Conservation (phyloP, 2,888 invertebrate species). For the Acholoe squamosa region DNA sequence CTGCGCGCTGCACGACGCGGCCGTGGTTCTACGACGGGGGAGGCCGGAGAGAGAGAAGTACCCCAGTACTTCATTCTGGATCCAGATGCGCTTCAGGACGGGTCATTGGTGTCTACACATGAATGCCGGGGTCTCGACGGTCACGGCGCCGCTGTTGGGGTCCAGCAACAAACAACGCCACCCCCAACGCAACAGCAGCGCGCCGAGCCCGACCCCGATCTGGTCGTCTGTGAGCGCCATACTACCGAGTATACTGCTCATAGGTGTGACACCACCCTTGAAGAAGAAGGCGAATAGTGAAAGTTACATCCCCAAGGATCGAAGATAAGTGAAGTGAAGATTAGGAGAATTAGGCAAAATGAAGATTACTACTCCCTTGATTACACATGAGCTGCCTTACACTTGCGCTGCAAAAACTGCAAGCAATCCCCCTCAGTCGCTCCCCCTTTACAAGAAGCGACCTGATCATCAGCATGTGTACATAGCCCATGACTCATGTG, state of each 20-base stretch:
- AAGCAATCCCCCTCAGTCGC: not conserved
- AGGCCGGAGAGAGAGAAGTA: not conserved
- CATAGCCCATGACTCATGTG: not conserved
- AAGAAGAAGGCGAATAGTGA: slow-evolving; percentile 45
- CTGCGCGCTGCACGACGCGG: not conserved
- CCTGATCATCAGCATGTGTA: not conserved
- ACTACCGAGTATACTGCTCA: slow-evolving; percentile 43
- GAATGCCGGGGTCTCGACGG: slow-evolving; percentile 22
- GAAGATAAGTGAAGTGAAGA: not conserved
- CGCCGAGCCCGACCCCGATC: slow-evolving; percentile 44
- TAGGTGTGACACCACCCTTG: slow-evolving; percentile 27
- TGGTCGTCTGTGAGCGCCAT: slow-evolving; percentile 60
- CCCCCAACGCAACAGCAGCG: not conserved
- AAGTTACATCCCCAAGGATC: not conserved
- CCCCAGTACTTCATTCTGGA: slow-evolving; percentile 57
- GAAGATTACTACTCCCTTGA: slow-evolving; percentile 25
- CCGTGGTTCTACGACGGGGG: not conserved
- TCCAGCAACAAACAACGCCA: no score
- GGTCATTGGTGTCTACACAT: not conserved
- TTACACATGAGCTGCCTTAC: slow-evolving; percentile 52
- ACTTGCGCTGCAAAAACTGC: not conserved
- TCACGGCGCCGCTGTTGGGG: not conserved
- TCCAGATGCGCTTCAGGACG: slow-evolving; percentile 46
- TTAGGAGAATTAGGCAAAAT: not conserved
- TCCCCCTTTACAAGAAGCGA: not conserved